A percentile compares a stretch with the other conserved stretches of the same genome.
phyloP scores from a whole-genome alignment of 2,797 vertebrate species.

The Rhinogobio ventralis region DNA sequence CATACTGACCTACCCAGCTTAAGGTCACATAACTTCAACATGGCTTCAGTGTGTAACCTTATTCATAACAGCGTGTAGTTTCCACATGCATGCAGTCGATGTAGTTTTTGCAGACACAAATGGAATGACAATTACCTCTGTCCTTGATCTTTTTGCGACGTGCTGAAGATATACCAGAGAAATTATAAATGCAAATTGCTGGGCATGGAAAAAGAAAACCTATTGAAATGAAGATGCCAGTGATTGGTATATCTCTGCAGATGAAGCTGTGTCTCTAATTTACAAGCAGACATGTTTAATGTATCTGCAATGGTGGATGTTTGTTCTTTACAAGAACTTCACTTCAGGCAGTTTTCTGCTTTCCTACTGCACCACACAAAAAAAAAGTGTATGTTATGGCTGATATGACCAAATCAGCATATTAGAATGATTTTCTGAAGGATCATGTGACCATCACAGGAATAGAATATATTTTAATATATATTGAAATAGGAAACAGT shows the following conservation, averaged over 20 bases:
- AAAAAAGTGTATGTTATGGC: not conserved
- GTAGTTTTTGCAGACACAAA: conserved; percentile 3
- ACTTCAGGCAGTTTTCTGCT: not conserved
- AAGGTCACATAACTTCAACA: conserved; percentile 47
- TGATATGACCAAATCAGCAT: not conserved
- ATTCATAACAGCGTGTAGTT: not conserved
- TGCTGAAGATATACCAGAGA: conserved; percentile 18
- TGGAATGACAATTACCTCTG: conserved; percentile 18
- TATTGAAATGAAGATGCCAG: conserved; percentile 36
- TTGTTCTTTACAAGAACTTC: conserved; percentile 4
- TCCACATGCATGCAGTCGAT: not conserved
- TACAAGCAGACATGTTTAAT: conserved; percentile 26
- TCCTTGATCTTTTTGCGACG: conserved; percentile 20
- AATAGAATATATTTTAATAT: not conserved
- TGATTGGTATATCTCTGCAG: conserved; percentile 39
- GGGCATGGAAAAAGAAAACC: not conserved
- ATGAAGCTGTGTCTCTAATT: conserved; percentile 45
- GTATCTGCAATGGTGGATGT: conserved; percentile 43
- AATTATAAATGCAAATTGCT: conserved; percentile 29
- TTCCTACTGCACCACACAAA: not conserved
- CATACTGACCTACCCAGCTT: conserved; percentile 51
- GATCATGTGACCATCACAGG: not conserved
- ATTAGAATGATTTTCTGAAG: not conserved
- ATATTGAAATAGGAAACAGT: not conserved
- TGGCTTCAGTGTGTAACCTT: conserved; percentile 1